phyloP scores from a whole-genome alignment of 2,888 invertebrate genomes.

The Patella ulyssiponensis region DNA sequence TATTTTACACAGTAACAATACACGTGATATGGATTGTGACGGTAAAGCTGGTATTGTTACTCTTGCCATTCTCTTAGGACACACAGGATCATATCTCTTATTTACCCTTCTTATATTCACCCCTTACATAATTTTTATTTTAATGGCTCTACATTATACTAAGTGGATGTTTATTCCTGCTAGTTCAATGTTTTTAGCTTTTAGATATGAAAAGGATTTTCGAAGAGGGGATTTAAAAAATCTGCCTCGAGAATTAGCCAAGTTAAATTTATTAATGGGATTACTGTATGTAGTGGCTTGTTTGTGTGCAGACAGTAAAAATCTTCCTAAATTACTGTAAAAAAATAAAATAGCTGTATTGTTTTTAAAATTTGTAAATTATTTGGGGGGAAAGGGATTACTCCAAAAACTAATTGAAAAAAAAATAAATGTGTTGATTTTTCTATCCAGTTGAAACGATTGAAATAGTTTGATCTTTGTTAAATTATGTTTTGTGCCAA shows the following conservation, averaged over 20 bases:
- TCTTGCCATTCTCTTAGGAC: slow-evolving; percentile 92
- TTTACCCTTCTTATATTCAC: slow-evolving; percentile 91
- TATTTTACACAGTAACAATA: slow-evolving; percentile 95
- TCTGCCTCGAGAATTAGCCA: slow-evolving; percentile 90
- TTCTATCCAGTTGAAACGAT: too few species aligned
- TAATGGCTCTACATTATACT: slow-evolving; percentile 87
- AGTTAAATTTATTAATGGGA: slow-evolving; percentile 91
- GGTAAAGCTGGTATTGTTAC: slow-evolving; percentile 93
- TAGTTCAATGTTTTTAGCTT: slow-evolving; percentile 88
- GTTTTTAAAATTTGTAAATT: too few species aligned
- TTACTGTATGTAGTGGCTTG: slow-evolving; percentile 87
- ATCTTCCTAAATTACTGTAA: slow-evolving; percentile 43
- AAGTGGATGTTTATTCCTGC: slow-evolving; percentile 91
- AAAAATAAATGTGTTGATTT: too few species aligned
- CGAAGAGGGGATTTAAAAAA: slow-evolving; percentile 84
- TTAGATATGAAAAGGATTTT: slow-evolving; percentile 91
- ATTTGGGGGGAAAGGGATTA: too few species aligned
- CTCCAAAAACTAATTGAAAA: too few species aligned
- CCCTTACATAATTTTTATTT: slow-evolving; percentile 85
- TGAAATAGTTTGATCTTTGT: too few species aligned
- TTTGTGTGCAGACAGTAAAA: slow-evolving; percentile 35
- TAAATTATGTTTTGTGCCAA: too few species aligned
- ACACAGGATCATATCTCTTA: slow-evolving; percentile 90
- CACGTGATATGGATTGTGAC: slow-evolving; percentile 90
- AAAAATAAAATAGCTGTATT: too few species aligned